Percentiles rank a stretch among this genome's conserved stretches.
These are phyloP conservation scores for Brachyopa scutellaris DNA, from an alignment of 2,888 invertebrate species.

Conservation along the genomic window DNA sequence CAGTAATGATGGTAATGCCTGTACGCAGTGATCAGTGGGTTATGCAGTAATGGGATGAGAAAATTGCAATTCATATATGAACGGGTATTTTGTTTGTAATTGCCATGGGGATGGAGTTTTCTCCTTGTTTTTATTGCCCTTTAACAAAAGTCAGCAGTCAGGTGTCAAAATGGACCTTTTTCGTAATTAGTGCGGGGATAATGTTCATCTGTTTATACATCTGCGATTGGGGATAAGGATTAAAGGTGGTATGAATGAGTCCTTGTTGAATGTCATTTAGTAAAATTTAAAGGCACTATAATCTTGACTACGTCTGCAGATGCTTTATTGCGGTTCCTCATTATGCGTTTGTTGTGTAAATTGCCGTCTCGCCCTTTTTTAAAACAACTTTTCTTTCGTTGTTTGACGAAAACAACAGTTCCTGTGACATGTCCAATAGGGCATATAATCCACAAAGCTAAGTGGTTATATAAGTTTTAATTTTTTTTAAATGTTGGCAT, in stretches of 20 bases:
- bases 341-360: no score
- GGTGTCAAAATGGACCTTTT: slow-evolving; percentile 10
- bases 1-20: slow-evolving; percentile 35
- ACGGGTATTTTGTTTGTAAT: slow-evolving; percentile 14
- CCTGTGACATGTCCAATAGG: no score
- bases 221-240: background rate
- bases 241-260: background rate
- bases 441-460: no score
- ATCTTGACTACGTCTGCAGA: no score
- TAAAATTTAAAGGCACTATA: no score
- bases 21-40: slow-evolving; percentile 1
- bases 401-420: no score
- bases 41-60: slow-evolving; percentile 23
- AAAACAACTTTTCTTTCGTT: no score
- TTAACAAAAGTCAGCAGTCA: background rate
- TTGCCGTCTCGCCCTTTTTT: no score
- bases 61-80: slow-evolving; percentile 9
- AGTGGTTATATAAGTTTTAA: no score
- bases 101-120: background rate
- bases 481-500: no score
- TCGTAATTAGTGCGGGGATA: background rate
- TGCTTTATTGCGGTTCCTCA: no score
- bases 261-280: no score
- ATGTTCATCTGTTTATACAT: background rate
- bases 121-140: background rate